phyloP scores from a whole-genome alignment of 1,140 invertebrate species.

The Drosophila orosa region DNA sequence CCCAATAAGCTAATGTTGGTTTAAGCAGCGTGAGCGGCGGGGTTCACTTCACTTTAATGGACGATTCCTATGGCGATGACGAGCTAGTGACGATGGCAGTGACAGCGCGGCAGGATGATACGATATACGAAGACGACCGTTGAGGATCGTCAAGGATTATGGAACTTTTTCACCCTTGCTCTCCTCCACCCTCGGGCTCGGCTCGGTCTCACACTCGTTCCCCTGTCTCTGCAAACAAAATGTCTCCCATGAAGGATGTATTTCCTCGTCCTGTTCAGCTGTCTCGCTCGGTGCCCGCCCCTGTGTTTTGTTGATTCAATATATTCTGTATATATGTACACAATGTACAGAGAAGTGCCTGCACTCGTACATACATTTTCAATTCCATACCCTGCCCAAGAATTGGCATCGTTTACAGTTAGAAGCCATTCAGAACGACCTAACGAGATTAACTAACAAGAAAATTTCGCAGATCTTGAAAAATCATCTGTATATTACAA shows the following conservation, averaged over 20 bases:
- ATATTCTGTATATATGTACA: constrained; percentile 1
- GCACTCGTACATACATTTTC: constrained; percentile 33
- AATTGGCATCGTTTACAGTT: neutral
- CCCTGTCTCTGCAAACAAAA: constrained; percentile 44
- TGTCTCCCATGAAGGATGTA: constrained; percentile 60
- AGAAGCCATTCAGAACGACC: constrained; percentile 3
- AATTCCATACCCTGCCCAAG: constrained; percentile 21
- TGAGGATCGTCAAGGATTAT: constrained; percentile 64
- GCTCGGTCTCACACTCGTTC: neutral
- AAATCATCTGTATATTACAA: no score
- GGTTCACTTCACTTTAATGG: constrained; percentile 24
- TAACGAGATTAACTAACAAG: constrained; percentile 18
- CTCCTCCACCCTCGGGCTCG: constrained; percentile 8
- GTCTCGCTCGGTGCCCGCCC: constrained; percentile 12
- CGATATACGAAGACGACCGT: constrained; percentile 17
- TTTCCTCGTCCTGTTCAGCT: constrained; percentile 43
- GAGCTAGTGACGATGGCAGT: constrained; percentile 12
- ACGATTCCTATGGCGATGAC: constrained; percentile 19
- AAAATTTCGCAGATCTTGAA: no score
- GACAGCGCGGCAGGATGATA: constrained; percentile 43
- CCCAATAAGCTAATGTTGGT: constrained; percentile 65
- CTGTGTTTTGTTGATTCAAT: constrained; percentile 45
- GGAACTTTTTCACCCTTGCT: constrained; percentile 55
- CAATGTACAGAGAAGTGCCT: constrained; percentile 23
- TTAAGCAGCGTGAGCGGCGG: constrained; percentile 20